Evolutionary conservation across 2,888 invertebrate species (phyloP).

Genomic region (Gastrophysa polygoni): DNA sequence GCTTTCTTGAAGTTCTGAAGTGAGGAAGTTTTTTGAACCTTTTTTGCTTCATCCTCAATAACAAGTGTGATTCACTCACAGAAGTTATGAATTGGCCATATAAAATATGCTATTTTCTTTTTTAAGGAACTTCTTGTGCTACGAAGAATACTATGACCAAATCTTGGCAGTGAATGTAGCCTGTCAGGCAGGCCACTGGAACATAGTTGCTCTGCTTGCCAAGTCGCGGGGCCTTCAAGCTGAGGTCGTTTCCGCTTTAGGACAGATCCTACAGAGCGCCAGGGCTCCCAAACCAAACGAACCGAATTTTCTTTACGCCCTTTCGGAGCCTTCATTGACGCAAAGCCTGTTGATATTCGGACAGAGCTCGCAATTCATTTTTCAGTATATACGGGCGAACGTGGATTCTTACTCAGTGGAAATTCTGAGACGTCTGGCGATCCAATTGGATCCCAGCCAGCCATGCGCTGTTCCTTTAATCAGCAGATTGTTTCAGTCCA

Average conservation of each 20-base stretch:
- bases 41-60: too few relatives aligned
- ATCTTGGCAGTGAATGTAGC: constrained; percentile 67
- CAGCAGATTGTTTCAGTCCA: constrained; percentile 50
- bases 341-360: constrained; percentile 54
- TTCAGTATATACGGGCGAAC: constrained; percentile 50
- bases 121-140: constrained; percentile 64
- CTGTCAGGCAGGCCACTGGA: constrained; percentile 68
- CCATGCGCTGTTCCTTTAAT: constrained; percentile 60
- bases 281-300: constrained; percentile 47
- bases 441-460: constrained; percentile 68
- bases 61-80: too few relatives aligned
- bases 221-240: constrained; percentile 62
- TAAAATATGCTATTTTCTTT: too few relatives aligned
- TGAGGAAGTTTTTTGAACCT: too few relatives aligned
- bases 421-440: constrained; percentile 59
- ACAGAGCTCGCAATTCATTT: constrained; percentile 50
- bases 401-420: constrained; percentile 49
- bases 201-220: constrained; percentile 61
- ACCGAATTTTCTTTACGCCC: constrained; percentile 50
- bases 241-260: constrained; percentile 64
- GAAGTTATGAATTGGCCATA: too few relatives aligned
- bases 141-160: constrained; percentile 70
- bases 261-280: constrained; percentile 58
- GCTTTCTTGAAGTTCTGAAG: too few relatives aligned
- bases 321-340: constrained; percentile 55